Conservation (phyloP, 2,888 invertebrate genomes). For the Pyrocoelia pectoralis region DNA sequence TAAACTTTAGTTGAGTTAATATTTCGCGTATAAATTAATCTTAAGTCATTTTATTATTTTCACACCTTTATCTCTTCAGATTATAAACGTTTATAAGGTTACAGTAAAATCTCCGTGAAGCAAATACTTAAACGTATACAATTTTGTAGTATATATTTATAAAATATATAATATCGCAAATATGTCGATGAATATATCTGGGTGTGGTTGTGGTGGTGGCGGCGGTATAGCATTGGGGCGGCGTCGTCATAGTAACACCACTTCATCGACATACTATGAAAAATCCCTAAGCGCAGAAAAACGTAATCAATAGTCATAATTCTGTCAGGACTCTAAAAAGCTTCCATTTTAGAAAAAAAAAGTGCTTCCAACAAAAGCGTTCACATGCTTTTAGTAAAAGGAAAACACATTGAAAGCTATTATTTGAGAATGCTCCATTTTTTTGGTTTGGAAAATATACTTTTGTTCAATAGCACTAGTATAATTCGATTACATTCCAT, state of each 20-base stretch:
- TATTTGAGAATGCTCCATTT: not conserved
- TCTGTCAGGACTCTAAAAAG: conserved; percentile 37
- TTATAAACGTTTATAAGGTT: no score
- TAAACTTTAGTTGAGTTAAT: not conserved
- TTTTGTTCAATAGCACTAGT: conserved; percentile 3
- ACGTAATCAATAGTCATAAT: conserved; percentile 56
- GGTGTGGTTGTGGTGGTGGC: conserved; percentile 48
- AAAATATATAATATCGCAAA: conserved; percentile 22
- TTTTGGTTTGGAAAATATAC: not conserved
- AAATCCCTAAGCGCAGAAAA: conserved; percentile 55
- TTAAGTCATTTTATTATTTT: not conserved
- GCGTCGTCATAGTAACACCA: conserved; percentile 55
- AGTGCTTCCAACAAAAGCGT: conserved; percentile 18
- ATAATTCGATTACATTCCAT: not conserved
- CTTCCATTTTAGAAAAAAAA: conserved; percentile 28
- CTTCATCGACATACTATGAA: conserved; percentile 57
- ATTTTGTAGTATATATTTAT: not conserved
- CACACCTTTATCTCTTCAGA: no score
- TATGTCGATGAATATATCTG: conserved; percentile 44
- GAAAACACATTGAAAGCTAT: conserved; percentile 16
- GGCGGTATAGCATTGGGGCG: conserved; percentile 43
- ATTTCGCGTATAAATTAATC: not conserved
- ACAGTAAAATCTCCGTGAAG: no score
- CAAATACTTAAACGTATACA: no score
- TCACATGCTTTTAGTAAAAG: conserved; percentile 12